Conservation (phyloP, 2,888 invertebrate species). For the Proisotoma minuta region DNA sequence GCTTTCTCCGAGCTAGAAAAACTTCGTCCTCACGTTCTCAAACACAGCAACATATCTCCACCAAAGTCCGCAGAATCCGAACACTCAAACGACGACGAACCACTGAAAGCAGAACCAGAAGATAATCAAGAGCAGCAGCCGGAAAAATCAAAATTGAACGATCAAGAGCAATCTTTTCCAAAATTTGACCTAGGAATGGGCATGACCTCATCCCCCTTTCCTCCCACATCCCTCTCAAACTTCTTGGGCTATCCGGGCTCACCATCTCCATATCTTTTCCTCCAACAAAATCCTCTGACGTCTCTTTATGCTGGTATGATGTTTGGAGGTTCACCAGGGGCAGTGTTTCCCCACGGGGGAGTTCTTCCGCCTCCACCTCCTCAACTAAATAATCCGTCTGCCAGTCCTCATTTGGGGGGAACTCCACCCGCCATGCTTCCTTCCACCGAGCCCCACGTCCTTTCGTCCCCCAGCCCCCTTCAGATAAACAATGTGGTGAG, state of each 20-base stretch:
- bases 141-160: not conserved
- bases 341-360: conserved; percentile 29
- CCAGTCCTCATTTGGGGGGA: conserved; percentile 45
- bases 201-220: conserved; percentile 29
- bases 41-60: conserved; percentile 58
- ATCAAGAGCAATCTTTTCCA: conserved; percentile 15
- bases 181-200: conserved; percentile 26
- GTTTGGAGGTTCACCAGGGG: conserved; percentile 42
- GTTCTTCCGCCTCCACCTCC: conserved; percentile 28
- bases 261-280: conserved; percentile 44
- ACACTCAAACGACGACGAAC: conserved; percentile 37
- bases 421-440: conserved; percentile 14
- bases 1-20: conserved; percentile 69
- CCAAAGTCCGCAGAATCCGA: conserved; percentile 42
- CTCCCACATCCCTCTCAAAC: conserved; percentile 41
- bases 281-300: conserved; percentile 44
- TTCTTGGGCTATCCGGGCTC: conserved; percentile 44
- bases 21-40: conserved; percentile 64
- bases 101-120: conserved; percentile 20
- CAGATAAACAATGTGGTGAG: conserved; percentile 20
- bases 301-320: conserved; percentile 46
- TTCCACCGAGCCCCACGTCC: conserved; percentile 10
- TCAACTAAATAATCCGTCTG: conserved; percentile 47
- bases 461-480: conserved; percentile 6
- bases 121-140: conserved; percentile 15